Percentiles rank a stretch among this genome's conserved stretches.
phyloP scores from a whole-genome alignment of 2,888 invertebrate genomes.

The Hermodice carunculata region DNA sequence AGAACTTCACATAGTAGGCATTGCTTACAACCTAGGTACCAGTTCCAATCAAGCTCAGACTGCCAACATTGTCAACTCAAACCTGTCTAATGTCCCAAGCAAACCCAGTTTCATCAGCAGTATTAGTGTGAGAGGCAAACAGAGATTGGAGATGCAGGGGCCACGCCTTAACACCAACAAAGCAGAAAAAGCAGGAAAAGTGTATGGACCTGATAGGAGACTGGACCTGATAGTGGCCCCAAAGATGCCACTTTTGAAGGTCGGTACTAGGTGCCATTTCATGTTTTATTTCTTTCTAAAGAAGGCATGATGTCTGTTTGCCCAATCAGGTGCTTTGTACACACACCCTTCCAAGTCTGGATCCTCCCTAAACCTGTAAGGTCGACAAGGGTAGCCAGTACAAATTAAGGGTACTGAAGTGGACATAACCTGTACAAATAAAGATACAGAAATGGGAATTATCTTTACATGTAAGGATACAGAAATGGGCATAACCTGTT shows the following conservation, averaged over 20 bases:
- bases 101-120: conserved; percentile 26
- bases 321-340: no score
- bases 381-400: no score
- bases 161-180: conserved; percentile 73
- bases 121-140: conserved; percentile 65
- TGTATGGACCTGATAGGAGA: conserved; percentile 77
- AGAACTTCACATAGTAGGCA: conserved; percentile 80
- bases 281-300: no score
- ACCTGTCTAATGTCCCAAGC: background rate
- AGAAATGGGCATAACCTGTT: no score
- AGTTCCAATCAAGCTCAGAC: conserved; percentile 33
- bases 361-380: no score
- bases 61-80: background rate
- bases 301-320: no score
- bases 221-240: conserved; percentile 82
- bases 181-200: conserved; percentile 71
- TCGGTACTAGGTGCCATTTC: no score
- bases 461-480: no score
- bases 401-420: no score
- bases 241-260: conserved; percentile 86
- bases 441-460: no score
- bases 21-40: conserved; percentile 76
- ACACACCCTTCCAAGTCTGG: no score
- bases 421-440: no score
- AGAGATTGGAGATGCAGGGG: conserved; percentile 72